phyloP scores from a whole-genome alignment of 2,888 invertebrate species.

The Lepidocyrtinus sp. region DNA sequence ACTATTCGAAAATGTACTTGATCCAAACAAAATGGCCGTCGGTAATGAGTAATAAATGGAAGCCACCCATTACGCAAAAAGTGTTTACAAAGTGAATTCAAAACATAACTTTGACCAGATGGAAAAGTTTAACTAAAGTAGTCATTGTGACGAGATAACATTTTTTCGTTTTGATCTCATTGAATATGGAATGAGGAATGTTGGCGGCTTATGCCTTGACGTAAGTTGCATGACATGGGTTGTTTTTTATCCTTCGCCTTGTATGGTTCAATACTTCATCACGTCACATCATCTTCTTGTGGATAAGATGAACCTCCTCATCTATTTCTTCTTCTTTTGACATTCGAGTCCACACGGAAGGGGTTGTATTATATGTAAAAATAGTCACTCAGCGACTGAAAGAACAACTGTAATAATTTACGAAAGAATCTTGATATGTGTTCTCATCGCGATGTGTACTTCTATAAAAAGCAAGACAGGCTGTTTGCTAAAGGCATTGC shows the following conservation, averaged over 20 bases:
- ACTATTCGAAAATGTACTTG: too few relatives aligned
- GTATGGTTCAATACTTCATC: conserved; percentile 33
- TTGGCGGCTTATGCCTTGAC: neutral
- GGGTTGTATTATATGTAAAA: conserved; percentile 5
- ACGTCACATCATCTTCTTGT: conserved; percentile 21
- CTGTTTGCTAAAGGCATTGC: neutral
- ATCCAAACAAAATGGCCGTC: neutral
- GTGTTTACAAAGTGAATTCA: neutral
- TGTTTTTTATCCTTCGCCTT: conserved; percentile 6
- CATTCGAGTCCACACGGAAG: conserved; percentile 37
- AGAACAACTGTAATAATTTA: neutral
- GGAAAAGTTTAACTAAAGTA: neutral
- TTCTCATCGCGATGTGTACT: neutral
- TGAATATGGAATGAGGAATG: neutral
- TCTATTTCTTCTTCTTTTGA: neutral
- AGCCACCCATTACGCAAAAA: neutral
- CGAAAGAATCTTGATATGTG: neutral
- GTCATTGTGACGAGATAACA: neutral
- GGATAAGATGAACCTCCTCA: neutral
- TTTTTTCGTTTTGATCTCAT: neutral
- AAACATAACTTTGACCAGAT: neutral
- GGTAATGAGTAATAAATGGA: neutral
- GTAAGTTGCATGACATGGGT: neutral
- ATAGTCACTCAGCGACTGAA: neutral
- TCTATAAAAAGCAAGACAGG: neutral